Evolutionary conservation across 2,113 vertebrate species (phyloP).

Genomic region (Catharus minimus): DNA sequence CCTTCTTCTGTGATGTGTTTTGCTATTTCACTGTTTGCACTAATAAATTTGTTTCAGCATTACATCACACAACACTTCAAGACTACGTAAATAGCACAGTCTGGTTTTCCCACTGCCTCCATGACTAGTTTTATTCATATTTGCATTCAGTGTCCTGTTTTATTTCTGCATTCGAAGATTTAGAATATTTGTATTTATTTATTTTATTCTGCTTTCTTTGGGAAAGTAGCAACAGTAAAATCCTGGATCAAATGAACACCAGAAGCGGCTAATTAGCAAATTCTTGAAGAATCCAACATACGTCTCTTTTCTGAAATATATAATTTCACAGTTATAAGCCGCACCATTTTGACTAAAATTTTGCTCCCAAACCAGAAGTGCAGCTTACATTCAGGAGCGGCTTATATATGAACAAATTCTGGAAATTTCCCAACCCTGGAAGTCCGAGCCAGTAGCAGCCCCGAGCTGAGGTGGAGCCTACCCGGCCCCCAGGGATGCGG

Average conservation of each 20-base stretch:
- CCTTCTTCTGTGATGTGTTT: not conserved
- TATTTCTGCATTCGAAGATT: not conserved
- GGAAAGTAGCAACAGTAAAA: not conserved
- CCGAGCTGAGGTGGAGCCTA: too few relatives aligned
- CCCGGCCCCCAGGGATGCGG: too few relatives aligned
- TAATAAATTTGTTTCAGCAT: not conserved
- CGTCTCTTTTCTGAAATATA: rapidly evolving
- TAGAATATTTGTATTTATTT: not conserved
- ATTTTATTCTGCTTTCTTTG: not conserved
- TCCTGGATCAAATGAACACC: not conserved
- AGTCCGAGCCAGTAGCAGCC: too few relatives aligned
- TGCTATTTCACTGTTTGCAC: not conserved
- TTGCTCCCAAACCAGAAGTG: too few relatives aligned
- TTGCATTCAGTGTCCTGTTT: not conserved
- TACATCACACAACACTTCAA: not conserved
- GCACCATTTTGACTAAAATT: too few relatives aligned
- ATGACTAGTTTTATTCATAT: not conserved
- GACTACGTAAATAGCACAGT: not conserved
- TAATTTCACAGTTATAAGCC: too few relatives aligned
- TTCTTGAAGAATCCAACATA: not conserved
- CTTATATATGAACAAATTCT: too few relatives aligned
- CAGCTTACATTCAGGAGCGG: too few relatives aligned
- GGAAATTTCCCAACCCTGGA: too few relatives aligned
- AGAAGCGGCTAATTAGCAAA: not conserved
- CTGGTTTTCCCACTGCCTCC: not conserved